Evolutionary conservation across 2,797 vertebrate genomes (phyloP), one percentile per base, ranked within the genome.

Genomic region (Bovichtus diacanthus): DNA sequence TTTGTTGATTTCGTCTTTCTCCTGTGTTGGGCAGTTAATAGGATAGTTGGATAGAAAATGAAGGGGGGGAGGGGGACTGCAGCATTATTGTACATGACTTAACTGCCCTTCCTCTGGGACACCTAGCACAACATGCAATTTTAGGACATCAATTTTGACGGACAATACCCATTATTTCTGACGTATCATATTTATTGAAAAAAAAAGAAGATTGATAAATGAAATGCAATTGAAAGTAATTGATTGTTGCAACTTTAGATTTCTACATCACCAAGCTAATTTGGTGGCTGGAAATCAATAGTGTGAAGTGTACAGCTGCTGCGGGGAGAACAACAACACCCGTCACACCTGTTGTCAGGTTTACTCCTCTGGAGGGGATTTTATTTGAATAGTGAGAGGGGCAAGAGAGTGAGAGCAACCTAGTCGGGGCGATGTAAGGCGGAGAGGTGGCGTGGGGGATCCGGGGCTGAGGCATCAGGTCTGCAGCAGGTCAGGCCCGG

Each of bases 271-370:
- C 46, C 16, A 18, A 78, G 80, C 80, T 80, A 67, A 82, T 86
- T 71, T 65, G 54, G 44, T 56, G 1, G 36, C 56, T 60, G 38
- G 23, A 31, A 81, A 81, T 86, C 75, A 81, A 86, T 69, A 62
- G 71, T 69, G 71, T 60, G 64, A 77, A 77, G 49, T 67, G 77
- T 65, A 54, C 87, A 87, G 76, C 88, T 86, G 83, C 76, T 78
- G 64, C 19, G 13, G 70, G 76, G 71, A 74, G 31, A 43, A 54
- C 58, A 61, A 21, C 80, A 68, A 62, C 64, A 47, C 65, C 79
- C 74, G 74, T 75, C 81, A 81, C 81, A 84, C 60, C 82, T 21
- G 69, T 58, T 84, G 83, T 80, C 82, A 80, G 71, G 16, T 82
- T 84, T 53, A 60, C 19, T 73, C 41, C 60, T 62, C 74, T 44